These are phyloP conservation scores for Willisornis vidua DNA, from an alignment of 2,113 vertebrate genomes.

Conservation along the genomic window DNA sequence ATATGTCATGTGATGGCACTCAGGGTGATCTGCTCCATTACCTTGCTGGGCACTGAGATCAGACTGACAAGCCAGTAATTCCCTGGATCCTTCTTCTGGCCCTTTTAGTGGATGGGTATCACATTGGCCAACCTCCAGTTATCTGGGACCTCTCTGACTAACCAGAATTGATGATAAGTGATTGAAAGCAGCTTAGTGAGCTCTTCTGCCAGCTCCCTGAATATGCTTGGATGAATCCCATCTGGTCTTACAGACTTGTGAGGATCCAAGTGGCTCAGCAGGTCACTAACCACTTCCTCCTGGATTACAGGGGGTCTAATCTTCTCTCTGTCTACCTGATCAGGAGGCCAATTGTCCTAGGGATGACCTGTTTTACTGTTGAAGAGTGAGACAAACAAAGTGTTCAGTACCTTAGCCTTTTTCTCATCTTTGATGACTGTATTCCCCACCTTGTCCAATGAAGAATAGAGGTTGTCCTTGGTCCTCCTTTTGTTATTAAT, in stretches of 20 bases:
- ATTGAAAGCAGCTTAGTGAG: not conserved
- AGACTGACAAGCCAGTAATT: not conserved
- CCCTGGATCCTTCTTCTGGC: not conserved
- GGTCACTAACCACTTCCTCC: not conserved
- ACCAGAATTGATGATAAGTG: not conserved
- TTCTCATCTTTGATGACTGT: not conserved
- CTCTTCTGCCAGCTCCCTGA: not conserved
- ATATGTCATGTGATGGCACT: not conserved
- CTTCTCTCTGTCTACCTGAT: not conserved
- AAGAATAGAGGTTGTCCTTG: not conserved
- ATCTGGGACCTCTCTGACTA: not conserved
- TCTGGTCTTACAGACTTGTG: not conserved
- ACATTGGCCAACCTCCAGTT: not conserved
- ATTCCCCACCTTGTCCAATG: fast-evolving
- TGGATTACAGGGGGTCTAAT: not conserved
- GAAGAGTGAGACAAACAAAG: not conserved
- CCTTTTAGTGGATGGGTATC: not conserved
- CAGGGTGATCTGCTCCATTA: not conserved
- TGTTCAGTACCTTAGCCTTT: not conserved
- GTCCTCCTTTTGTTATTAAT: not conserved
- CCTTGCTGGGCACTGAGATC: not conserved
- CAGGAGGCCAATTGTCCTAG: not conserved
- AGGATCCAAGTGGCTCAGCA: not conserved
- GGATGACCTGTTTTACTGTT: not conserved
- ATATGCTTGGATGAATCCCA: not conserved